Percentiles rank a stretch among this genome's conserved stretches.
phyloP scores from a whole-genome alignment of 2,113 vertebrate genomes.

The Grammomys dolichurus region DNA sequence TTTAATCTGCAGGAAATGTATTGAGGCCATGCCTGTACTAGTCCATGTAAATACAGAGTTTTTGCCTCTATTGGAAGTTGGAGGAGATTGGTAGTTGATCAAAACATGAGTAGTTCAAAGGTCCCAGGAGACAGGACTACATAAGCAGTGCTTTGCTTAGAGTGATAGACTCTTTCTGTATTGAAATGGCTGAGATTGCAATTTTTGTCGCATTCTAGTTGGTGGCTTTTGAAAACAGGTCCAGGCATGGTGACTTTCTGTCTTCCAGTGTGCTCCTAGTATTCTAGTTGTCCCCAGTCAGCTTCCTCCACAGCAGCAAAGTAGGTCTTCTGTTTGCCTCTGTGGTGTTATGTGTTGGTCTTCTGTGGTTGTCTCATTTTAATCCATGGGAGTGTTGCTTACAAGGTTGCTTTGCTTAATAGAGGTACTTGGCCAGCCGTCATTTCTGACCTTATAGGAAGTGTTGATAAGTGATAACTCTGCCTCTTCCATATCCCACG shows the following conservation, averaged over 20 bases:
- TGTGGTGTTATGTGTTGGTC: not conserved
- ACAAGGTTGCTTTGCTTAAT: conserved; percentile 52
- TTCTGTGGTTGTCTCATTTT: conserved; percentile 52
- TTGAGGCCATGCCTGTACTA: not conserved
- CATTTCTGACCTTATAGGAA: not conserved
- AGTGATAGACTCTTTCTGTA: not conserved
- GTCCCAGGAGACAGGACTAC: not conserved
- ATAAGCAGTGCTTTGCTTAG: not conserved
- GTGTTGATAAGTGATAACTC: not conserved
- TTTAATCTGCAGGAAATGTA: not conserved
- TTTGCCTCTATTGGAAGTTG: not conserved
- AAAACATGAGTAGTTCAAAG: not conserved
- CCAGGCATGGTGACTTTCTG: not conserved
- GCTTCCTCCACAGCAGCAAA: not conserved
- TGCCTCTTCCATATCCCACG: not conserved
- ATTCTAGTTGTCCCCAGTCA: not conserved
- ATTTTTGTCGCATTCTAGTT: not conserved
- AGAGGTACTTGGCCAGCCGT: conserved; percentile 47
- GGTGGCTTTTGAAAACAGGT: not conserved
- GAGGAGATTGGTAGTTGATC: not conserved
- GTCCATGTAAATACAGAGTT: not conserved
- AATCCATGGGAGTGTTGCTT: conserved; percentile 42
- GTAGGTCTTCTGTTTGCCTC: not conserved
- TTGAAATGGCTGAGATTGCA: not conserved
- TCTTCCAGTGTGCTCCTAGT: not conserved